Evolutionary conservation across 2,113 vertebrate genomes (phyloP).

Genomic region (Leucosticte australis): DNA sequence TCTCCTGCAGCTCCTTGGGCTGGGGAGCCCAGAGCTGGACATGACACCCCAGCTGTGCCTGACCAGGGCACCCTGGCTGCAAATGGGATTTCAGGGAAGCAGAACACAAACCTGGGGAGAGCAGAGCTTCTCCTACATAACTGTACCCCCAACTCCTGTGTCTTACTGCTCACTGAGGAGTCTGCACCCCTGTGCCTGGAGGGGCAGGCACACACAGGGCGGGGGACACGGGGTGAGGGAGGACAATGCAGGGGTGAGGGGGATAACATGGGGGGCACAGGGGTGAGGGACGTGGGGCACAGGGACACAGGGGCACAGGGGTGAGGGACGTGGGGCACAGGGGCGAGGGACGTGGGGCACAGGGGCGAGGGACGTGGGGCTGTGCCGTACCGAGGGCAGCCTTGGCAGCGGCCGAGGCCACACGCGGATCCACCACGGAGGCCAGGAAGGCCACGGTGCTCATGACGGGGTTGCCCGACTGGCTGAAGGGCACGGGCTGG

Average conservation of each 20-base stretch:
- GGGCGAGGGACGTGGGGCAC: no score
- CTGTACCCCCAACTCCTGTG: rapidly evolving
- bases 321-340: no score
- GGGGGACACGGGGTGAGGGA: background rate
- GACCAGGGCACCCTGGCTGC: background rate
- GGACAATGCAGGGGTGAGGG: no score
- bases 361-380: background rate
- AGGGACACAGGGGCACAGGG: no score
- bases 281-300: no score
- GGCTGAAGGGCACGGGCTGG: constrained; percentile 96
- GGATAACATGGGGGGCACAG: no score
- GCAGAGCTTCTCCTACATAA: background rate
- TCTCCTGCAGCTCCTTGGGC: background rate
- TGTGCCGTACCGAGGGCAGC: constrained; percentile 85
- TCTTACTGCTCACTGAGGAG: rapidly evolving
- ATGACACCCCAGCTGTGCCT: background rate
- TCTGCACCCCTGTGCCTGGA: rapidly evolving
- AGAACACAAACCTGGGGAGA: rapidly evolving
- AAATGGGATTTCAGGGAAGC: rapidly evolving
- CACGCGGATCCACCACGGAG: constrained; percentile 93
- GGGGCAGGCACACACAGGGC: background rate
- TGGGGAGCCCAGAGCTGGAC: background rate
- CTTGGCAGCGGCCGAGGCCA: constrained; percentile 92
- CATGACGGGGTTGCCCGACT: constrained; percentile 97
- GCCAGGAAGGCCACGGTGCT: constrained; percentile 97